Conservation (phyloP, 2,888 invertebrate species). For the Caenorhabditis afra region DNA sequence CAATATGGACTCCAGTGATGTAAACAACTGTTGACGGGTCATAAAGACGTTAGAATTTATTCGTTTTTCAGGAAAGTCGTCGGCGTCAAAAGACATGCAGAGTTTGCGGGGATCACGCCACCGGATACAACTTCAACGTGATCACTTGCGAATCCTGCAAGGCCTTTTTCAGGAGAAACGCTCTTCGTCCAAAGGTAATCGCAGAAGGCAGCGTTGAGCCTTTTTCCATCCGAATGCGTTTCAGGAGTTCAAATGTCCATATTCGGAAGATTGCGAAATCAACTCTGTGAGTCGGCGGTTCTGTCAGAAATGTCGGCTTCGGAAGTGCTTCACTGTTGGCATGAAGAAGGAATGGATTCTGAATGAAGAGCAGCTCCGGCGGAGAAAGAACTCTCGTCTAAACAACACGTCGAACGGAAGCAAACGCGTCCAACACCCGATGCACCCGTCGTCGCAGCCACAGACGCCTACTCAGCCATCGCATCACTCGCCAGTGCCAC, state of each 20-base stretch:
- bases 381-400: slow-evolving; percentile 79
- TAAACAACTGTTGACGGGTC: background rate
- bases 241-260: slow-evolving; percentile 80
- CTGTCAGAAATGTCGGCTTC: slow-evolving; percentile 94
- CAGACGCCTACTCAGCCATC: slow-evolving; percentile 19
- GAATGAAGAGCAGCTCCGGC: slow-evolving; percentile 89
- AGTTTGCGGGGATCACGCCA: slow-evolving; percentile 79
- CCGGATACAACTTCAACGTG: slow-evolving; percentile 79
- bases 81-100: slow-evolving; percentile 78
- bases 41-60: background rate
- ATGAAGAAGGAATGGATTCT: slow-evolving; percentile 98
- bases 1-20: slow-evolving; percentile 58
- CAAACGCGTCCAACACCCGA: slow-evolving; percentile 36
- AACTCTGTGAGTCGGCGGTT: slow-evolving; percentile 84
- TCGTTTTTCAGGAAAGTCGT: slow-evolving; percentile 62
- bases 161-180: slow-evolving; percentile 95
- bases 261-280: slow-evolving; percentile 78
- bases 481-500: slow-evolving; percentile 41
- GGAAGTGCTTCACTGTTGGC: slow-evolving; percentile 93
- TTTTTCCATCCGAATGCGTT: too few relatives aligned
- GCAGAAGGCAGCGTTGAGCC: too few relatives aligned
- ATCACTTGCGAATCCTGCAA: slow-evolving; percentile 89
- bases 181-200: slow-evolving; percentile 89
- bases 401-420: slow-evolving; percentile 68
- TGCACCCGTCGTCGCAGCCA: slow-evolving; percentile 43